Evolutionary conservation across 2,113 vertebrate species (phyloP), one percentile per base, ranked within the genome.

Genomic region (Campylomormyrus numenius): DNA sequence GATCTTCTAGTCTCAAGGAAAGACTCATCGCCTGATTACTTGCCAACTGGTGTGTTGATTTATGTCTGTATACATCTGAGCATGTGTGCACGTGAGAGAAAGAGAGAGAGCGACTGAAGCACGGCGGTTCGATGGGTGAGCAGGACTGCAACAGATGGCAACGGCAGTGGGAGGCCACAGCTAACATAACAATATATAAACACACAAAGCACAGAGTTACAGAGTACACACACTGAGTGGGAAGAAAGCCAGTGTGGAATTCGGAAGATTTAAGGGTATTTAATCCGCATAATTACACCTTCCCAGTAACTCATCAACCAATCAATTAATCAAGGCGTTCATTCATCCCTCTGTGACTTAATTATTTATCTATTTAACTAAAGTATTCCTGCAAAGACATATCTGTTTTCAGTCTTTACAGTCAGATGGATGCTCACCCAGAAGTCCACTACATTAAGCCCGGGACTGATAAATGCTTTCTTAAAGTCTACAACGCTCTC

Each of bases 131-230:
- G 85, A 88, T 46, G 42, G 62, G 45, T 70, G 19, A 39, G 52
- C 11, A 39, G 45, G 46, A 80, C 27, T 77, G 62, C n/a, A 77
- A 74, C 66, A 49, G 84, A 86, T 86, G 58, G 88, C n/a, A 19
- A 24, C 21, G 8, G 10, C 46, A 77, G 48, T 31, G 88, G 88
- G 45, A 80, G 27, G 88, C 45, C 88, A 89, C 19, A 27, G 62
- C 49, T 89, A 70, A 70, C 88, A 89, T 89, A 70, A 49, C 88
- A 31, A 77, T 70, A 56, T 27, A 77, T 49, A 89, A 89, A 70
- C 58, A 86, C 48, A 80, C 74, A 42, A 80, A 80, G 74, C 46
- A 49, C 42, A 70, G 31, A 88, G 45, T 66, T 24, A 45, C 45
- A 46, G 62, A 74, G 45, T 74, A 45, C 39, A 45, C 74, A 27